Percentiles rank a stretch among this genome's conserved stretches.
Evolutionary conservation across 2,113 vertebrate species (phyloP).

Genomic region (Dinomys branickii): DNA sequence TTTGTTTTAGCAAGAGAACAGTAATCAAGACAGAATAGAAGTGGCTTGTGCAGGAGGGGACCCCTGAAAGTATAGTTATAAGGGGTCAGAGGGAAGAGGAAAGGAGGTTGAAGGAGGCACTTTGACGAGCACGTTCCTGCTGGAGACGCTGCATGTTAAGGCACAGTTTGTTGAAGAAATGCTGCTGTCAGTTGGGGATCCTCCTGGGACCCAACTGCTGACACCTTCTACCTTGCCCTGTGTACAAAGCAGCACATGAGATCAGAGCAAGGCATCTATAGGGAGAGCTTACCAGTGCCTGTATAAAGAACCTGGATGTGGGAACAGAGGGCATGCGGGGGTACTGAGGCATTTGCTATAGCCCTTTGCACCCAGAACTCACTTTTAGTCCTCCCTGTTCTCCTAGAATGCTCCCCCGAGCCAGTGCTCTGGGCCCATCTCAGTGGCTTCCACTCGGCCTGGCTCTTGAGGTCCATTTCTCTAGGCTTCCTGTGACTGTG

Average conservation of each 20-base stretch:
- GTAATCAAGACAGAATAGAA: not conserved
- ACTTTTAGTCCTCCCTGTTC: no score
- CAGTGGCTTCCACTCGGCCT: not conserved
- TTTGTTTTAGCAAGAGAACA: no score
- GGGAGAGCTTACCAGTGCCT: no score
- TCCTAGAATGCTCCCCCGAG: not conserved
- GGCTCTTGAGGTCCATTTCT: not conserved
- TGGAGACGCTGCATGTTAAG: not conserved
- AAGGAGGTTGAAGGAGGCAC: not conserved
- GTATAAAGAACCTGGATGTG: fast-evolving
- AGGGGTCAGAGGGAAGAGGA: fast-evolving
- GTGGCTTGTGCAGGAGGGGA: not conserved
- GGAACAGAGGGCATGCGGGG: fast-evolving
- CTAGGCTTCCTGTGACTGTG: not conserved
- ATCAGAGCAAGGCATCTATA: fast-evolving
- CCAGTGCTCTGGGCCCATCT: not conserved
- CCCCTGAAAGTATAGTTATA: not conserved
- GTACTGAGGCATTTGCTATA: not conserved
- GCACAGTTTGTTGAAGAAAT: fast-evolving
- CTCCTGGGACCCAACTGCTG: fast-evolving
- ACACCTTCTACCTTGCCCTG: no score
- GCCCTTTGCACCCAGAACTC: no score
- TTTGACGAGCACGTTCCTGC: not conserved
- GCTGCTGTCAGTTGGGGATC: fast-evolving
- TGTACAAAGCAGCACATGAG: not conserved